phyloP scores from a whole-genome alignment of 35 echinoderm and acorn worm species.

The Apostichopus parvimensis region DNA sequence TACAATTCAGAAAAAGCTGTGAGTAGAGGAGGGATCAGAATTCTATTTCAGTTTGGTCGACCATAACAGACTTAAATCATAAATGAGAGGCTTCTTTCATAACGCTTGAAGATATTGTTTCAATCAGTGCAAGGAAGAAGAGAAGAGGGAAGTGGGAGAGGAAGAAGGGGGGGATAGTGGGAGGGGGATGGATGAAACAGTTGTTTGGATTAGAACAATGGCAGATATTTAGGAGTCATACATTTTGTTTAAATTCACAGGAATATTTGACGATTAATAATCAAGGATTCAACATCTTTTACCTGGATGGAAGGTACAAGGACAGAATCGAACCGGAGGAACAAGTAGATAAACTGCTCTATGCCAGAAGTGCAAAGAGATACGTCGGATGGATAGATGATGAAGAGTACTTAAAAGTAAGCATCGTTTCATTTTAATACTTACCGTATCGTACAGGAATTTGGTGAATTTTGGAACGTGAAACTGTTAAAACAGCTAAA shows the following conservation, averaged over 20 bases:
- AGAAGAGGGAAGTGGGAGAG: too few relatives aligned
- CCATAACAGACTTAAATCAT: too few relatives aligned
- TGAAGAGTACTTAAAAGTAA: conserved; percentile 80
- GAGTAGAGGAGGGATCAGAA: not conserved
- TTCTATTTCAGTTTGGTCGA: too few relatives aligned
- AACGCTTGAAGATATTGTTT: too few relatives aligned
- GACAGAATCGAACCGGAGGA: conserved; percentile 91
- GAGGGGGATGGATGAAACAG: not conserved
- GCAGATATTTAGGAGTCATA: not conserved
- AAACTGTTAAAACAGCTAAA: too few relatives aligned
- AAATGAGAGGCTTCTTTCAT: too few relatives aligned
- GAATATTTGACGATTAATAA: conserved; percentile 86
- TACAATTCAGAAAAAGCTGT: conserved; percentile 89
- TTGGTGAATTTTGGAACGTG: too few relatives aligned
- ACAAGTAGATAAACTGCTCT: conserved; percentile 66
- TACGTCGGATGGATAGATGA: conserved; percentile 91
- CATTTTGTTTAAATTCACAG: conserved; percentile 39
- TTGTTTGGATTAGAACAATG: not conserved
- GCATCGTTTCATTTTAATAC: not conserved
- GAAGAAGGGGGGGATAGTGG: too few relatives aligned
- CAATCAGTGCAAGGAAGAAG: too few relatives aligned
- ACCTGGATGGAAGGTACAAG: conserved; percentile 83
- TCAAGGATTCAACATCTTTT: conserved; percentile 83
- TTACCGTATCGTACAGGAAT: too few relatives aligned
- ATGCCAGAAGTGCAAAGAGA: conserved; percentile 74